These are phyloP conservation scores for Drosophila athabasca DNA, from an alignment of 1,140 invertebrate species.

Conservation along the genomic window DNA sequence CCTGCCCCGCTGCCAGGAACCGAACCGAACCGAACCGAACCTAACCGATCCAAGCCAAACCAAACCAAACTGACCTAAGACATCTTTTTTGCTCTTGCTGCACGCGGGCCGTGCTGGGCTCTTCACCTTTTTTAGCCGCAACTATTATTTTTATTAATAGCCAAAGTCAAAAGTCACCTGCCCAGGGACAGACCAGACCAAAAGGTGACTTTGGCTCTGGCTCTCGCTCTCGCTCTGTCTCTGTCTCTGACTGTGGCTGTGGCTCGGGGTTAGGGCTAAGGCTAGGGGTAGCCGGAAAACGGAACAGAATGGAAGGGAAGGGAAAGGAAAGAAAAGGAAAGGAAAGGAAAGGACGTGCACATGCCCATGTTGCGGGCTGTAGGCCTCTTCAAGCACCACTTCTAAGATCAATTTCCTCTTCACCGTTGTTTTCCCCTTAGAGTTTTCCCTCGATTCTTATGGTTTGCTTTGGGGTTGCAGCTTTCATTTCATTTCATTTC, in stretches of 20 bases:
- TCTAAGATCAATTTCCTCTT: constrained; percentile 71
- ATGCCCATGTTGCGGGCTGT: constrained; percentile 56
- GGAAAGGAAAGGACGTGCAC: constrained; percentile 8
- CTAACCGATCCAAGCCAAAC: too few relatives aligned
- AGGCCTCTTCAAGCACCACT: constrained; percentile 30
- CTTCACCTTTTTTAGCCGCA: constrained; percentile 74
- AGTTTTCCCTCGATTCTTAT: constrained; percentile 14
- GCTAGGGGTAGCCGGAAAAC: constrained; percentile 78
- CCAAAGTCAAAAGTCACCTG: constrained; percentile 81
- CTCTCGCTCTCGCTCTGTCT: background rate
- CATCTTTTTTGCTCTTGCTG: constrained; percentile 77
- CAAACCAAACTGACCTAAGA: constrained; percentile 71
- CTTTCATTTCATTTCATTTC: constrained; percentile 33
- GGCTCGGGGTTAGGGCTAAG: background rate
- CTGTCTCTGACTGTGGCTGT: background rate
- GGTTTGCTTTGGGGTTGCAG: constrained; percentile 68
- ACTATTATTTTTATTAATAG: constrained; percentile 83
- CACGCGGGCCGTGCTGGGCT: constrained; percentile 28
- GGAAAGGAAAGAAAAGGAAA: background rate
- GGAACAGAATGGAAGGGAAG: constrained; percentile 33
- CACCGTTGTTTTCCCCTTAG: constrained; percentile 40
- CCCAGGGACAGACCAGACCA: constrained; percentile 31
- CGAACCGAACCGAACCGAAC: background rate
- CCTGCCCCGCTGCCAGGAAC: constrained; percentile 53
- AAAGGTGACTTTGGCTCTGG: constrained; percentile 4